These are phyloP conservation scores for Conops quadrifasciatus DNA, from an alignment of 2,888 invertebrate species.

Conservation along the genomic window DNA sequence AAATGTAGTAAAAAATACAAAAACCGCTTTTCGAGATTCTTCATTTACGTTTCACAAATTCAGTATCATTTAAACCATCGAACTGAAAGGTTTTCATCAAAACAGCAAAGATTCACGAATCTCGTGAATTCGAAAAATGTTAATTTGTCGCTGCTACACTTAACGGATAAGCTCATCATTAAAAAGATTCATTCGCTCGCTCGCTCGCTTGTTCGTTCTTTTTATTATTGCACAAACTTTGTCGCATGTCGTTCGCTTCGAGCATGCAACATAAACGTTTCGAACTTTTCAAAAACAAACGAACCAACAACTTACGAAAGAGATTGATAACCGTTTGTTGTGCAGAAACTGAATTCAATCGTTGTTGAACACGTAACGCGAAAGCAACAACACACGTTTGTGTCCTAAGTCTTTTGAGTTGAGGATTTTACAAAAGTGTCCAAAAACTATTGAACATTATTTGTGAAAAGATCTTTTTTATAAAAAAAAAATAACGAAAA, in stretches of 20 bases:
- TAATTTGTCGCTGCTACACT: too few relatives aligned
- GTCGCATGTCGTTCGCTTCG: conserved; percentile 20
- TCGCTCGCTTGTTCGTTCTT: neutral
- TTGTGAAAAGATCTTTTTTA: neutral
- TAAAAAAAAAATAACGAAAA: too few relatives aligned
- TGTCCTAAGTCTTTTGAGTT: conserved; percentile 24
- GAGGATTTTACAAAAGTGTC: too few relatives aligned
- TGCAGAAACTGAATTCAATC: conserved; percentile 22
- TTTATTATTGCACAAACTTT: neutral
- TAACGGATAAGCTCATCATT: too few relatives aligned
- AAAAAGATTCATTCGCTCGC: neutral
- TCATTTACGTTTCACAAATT: conserved; percentile 7
- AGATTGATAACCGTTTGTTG: too few relatives aligned
- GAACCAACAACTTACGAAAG: too few relatives aligned
- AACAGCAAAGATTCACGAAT: too few relatives aligned
- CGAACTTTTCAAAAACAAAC: too few relatives aligned
- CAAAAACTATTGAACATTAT: neutral
- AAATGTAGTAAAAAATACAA: neutral
- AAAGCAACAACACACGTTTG: conserved; percentile 12
- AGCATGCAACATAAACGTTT: conserved; percentile 21
- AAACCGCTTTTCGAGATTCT: neutral
- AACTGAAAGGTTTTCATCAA: conserved; percentile 15
- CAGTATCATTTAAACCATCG: conserved; percentile 21
- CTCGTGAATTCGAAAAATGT: too few relatives aligned
- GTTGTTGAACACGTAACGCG: conserved; percentile 19